Conservation (phyloP, 2,113 vertebrate species). For the Calidris pugnax region DNA sequence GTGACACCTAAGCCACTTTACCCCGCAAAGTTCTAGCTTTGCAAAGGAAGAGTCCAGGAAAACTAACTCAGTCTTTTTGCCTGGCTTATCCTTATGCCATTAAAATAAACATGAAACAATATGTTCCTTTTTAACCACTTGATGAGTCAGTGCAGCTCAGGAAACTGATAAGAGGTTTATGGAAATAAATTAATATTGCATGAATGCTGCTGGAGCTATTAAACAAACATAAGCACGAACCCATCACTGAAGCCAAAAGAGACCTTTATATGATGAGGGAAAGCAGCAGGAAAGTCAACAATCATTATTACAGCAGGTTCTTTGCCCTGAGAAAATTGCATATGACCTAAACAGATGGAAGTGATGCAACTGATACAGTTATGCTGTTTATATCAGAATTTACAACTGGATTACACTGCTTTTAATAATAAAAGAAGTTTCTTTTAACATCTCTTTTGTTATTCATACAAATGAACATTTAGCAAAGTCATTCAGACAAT, state of each 20-base stretch:
- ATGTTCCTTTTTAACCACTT: constrained; percentile 39
- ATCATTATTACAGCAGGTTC: background rate
- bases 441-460: background rate
- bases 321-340: background rate
- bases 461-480: background rate
- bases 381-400: background rate
- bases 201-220: constrained; percentile 46
- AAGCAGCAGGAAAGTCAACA: constrained; percentile 10
- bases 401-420: background rate
- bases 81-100: background rate
- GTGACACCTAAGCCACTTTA: background rate
- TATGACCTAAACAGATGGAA: background rate
- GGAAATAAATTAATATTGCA: constrained; percentile 60
- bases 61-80: background rate
- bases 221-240: constrained; percentile 39
- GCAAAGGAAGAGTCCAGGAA: background rate
- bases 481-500: background rate
- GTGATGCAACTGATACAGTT: background rate
- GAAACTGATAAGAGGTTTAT: constrained; percentile 56
- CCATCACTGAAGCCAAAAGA: background rate
- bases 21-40: background rate
- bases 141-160: constrained; percentile 48
- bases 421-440: background rate
- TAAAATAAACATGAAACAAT: constrained; percentile 45
- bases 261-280: background rate